phyloP scores from a whole-genome alignment of 2,113 vertebrate genomes.

The Rhineura floridana region DNA sequence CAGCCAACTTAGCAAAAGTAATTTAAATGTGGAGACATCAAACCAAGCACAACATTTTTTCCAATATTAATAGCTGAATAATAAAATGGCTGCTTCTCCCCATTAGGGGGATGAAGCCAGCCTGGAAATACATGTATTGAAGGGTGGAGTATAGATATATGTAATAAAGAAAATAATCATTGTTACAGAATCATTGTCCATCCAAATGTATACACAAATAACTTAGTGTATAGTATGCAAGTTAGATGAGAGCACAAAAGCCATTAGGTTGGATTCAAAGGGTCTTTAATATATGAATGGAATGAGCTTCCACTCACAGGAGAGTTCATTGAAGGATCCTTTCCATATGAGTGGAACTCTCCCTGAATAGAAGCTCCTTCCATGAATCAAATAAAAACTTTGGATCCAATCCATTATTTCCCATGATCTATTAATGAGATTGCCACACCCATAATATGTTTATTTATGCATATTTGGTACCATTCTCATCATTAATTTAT shows the following conservation, averaged over 20 bases:
- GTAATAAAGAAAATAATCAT: background rate
- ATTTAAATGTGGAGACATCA: slow-evolving; percentile 28
- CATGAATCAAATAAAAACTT: background rate
- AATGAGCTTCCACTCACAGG: background rate
- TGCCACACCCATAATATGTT: too few relatives aligned
- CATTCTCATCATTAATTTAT: too few relatives aligned
- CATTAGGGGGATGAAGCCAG: background rate
- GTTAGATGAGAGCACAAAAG: fast-evolving
- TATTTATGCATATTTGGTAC: too few relatives aligned
- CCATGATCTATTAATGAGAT: too few relatives aligned
- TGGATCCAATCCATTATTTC: too few relatives aligned
- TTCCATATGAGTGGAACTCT: background rate
- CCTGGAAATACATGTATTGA: background rate
- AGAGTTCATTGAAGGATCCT: background rate
- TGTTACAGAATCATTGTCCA: fast-evolving
- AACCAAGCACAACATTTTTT: slow-evolving; percentile 1
- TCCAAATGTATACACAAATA: fast-evolving
- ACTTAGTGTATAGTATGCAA: fast-evolving
- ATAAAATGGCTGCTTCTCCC: background rate
- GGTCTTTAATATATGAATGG: background rate
- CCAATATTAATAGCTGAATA: slow-evolving; percentile 23
- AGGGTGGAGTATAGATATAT: too few relatives aligned
- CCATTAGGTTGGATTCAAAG: background rate
- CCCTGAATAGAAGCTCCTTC: background rate
- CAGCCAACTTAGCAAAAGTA: slow-evolving; percentile 58